phyloP scores from a whole-genome alignment of 1,140 invertebrate genomes.

The Paralvinella palmiformis region DNA sequence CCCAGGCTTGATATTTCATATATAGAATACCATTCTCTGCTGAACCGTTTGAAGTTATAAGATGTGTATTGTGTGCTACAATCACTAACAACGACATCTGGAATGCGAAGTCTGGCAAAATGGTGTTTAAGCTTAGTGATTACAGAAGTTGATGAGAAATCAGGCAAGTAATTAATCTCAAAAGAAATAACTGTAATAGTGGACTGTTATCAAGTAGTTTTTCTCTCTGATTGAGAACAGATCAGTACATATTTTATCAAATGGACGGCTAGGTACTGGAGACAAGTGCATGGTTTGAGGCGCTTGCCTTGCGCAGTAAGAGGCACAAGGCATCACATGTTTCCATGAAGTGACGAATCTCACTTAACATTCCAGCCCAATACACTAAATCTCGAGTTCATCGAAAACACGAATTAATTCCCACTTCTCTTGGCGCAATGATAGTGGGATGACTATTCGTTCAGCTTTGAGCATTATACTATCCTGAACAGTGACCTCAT shows the following conservation, averaged over 20 bases:
- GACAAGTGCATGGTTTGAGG: no score
- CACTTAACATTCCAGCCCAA: no score
- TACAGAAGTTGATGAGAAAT: neutral
- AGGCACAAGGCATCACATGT: no score
- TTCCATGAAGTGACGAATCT: no score
- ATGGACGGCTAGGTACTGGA: slow-evolving; percentile 38
- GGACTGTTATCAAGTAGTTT: slow-evolving; percentile 1
- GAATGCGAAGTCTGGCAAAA: slow-evolving; percentile 16
- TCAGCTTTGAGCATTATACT: no score
- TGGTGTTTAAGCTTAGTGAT: neutral
- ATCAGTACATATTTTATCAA: slow-evolving; percentile 8
- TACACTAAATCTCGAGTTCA: no score
- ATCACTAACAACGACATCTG: slow-evolving; percentile 20
- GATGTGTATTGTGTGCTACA: slow-evolving; percentile 28
- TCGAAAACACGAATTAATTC: no score
- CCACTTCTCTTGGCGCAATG: no score
- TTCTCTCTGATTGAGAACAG: slow-evolving; percentile 9
- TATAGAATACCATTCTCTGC: slow-evolving; percentile 20
- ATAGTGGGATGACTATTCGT: no score
- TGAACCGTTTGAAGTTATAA: slow-evolving; percentile 25
- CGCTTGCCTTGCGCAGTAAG: no score
- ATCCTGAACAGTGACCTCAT: no score
- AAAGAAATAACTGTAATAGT: slow-evolving; percentile 11
- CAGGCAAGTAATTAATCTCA: slow-evolving; percentile 8
- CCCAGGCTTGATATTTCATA: slow-evolving; percentile 11